These are phyloP conservation scores for Pandemis cinnamomeana DNA, from an alignment of 2,888 invertebrate species.

Conservation along the genomic window DNA sequence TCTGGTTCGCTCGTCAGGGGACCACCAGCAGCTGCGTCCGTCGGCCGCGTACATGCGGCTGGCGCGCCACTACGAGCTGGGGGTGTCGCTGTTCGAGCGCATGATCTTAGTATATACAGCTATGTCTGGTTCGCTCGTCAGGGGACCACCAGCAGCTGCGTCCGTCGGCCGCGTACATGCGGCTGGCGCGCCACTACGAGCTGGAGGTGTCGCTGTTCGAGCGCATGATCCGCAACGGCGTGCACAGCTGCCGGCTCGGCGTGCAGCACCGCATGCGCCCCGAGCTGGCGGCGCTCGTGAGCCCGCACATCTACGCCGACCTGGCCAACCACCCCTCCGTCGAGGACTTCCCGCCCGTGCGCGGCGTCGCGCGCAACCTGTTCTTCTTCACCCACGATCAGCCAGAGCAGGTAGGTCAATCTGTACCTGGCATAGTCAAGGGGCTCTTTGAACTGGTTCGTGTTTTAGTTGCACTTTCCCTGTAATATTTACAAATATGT, in stretches of 20 bases:
- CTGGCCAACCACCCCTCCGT: constrained; percentile 87
- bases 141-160: constrained; percentile 93
- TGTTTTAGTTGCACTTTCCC: not conserved
- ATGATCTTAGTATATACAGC: not conserved
- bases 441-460: not conserved
- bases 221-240: constrained; percentile 88
- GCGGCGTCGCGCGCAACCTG: constrained; percentile 85
- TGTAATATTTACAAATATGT: not conserved
- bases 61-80: constrained; percentile 69
- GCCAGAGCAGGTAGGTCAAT: constrained; percentile 78
- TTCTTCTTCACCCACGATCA: constrained; percentile 88
- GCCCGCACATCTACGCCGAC: constrained; percentile 88
- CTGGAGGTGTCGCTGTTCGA: constrained; percentile 93
- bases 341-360: constrained; percentile 80
- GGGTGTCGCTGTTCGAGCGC: no score
- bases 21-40: constrained; percentile 92
- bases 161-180: constrained; percentile 88
- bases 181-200: constrained; percentile 86
- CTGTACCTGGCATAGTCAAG: not conserved
- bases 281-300: constrained; percentile 78
- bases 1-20: constrained; percentile 78
- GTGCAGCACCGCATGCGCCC: constrained; percentile 93
- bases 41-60: constrained; percentile 87
- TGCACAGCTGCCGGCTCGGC: constrained; percentile 85
- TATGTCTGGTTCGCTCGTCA: constrained; percentile 47